Conservation (phyloP, 2,888 invertebrate species). For the Chloroclysta siterata region DNA sequence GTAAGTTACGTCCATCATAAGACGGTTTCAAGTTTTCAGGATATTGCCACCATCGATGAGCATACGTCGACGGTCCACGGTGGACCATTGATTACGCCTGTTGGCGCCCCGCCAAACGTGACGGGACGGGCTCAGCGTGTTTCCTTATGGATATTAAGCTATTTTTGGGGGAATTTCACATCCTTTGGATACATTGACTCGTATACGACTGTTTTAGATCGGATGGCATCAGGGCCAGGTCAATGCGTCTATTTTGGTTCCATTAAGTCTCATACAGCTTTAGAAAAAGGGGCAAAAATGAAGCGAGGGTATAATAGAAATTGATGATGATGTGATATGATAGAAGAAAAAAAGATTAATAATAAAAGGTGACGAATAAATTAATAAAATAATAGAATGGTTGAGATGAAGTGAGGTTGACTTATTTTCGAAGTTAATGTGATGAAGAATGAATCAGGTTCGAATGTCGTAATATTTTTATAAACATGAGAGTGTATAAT, state of each 20-base stretch:
- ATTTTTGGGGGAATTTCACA: conserved; percentile 35
- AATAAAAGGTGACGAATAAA: too few species aligned
- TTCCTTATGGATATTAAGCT: conserved; percentile 39
- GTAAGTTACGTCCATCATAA: neutral
- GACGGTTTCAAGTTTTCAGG: neutral
- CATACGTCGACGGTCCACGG: too few species aligned
- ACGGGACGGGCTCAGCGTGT: conserved; percentile 19
- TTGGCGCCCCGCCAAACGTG: conserved; percentile 38
- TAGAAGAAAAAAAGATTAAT: too few species aligned
- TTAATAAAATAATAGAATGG: too few species aligned
- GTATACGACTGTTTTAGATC: conserved; percentile 22
- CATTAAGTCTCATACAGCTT: neutral
- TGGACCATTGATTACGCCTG: conserved; percentile 36
- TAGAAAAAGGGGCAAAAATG: too few species aligned
- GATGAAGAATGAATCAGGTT: too few species aligned
- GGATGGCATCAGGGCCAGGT: conserved; percentile 26
- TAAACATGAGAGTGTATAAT: too few species aligned
- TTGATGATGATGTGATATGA: too few species aligned
- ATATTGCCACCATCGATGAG: conserved; percentile 5
- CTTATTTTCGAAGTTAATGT: too few species aligned
- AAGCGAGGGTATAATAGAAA: too few species aligned
- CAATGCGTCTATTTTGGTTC: conserved; percentile 20
- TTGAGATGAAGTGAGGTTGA: too few species aligned
- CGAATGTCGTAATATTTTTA: too few species aligned
- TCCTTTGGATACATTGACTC: conserved; percentile 28